Percentiles rank a stretch among this genome's conserved stretches.
Conservation (phyloP, 2,888 invertebrate genomes). For the Limnephilus lunatus region DNA sequence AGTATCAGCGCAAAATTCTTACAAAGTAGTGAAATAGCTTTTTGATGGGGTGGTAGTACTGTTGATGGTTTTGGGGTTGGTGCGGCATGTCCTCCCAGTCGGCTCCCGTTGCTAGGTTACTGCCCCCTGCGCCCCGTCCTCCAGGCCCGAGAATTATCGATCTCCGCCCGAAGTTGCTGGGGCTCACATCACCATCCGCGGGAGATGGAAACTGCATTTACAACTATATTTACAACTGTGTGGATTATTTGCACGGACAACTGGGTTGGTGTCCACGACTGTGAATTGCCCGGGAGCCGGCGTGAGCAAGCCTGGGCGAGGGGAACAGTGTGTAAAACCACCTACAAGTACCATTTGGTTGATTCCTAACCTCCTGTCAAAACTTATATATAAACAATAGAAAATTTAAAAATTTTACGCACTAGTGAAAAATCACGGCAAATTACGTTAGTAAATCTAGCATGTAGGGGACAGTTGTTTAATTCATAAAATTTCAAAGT, state of each 20-base stretch:
- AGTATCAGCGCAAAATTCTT: background rate
- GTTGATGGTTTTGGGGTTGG: background rate
- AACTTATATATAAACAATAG: too few relatives aligned
- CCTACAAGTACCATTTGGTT: background rate
- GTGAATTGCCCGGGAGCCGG: background rate
- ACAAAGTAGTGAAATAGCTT: background rate
- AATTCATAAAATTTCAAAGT: too few relatives aligned
- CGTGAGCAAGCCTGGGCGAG: background rate
- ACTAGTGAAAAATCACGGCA: too few relatives aligned
- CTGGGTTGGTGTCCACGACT: background rate
- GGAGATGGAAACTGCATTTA: slow-evolving; percentile 35
- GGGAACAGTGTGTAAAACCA: background rate
- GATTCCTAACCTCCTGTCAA: too few relatives aligned
- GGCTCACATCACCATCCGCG: slow-evolving; percentile 41
- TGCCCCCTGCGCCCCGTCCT: slow-evolving; percentile 68
- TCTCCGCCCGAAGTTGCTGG: slow-evolving; percentile 54
- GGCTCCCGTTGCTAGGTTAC: slow-evolving; percentile 89
- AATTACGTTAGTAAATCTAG: too few relatives aligned
- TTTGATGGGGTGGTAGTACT: background rate
- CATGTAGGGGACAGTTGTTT: too few relatives aligned
- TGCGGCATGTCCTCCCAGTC: slow-evolving; percentile 45
- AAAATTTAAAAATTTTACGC: too few relatives aligned
- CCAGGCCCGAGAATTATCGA: slow-evolving; percentile 65
- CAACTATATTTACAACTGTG: slow-evolving; percentile 21
- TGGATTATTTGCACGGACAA: background rate